A percentile compares a stretch with the other conserved stretches of the same genome.
Evolutionary conservation across 2,113 vertebrate species (phyloP).

Genomic region (Trematocara marginatum): DNA sequence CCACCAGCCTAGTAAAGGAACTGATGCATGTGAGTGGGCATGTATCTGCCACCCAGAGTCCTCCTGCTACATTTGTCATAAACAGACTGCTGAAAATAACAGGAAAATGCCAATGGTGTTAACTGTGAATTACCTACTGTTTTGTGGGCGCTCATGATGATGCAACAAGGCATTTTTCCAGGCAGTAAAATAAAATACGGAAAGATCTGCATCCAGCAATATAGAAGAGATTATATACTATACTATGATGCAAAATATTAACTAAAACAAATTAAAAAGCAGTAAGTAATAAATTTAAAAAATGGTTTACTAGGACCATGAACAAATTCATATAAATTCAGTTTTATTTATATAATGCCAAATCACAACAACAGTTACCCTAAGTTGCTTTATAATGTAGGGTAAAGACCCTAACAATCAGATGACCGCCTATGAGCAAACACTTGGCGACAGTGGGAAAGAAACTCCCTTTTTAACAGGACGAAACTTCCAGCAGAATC

Average conservation of each 20-base stretch:
- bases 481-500: too few relatives aligned
- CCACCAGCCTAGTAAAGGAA: not conserved
- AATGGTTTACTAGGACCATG: not conserved
- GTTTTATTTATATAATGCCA: not conserved
- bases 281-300: rapidly evolving
- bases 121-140: slow-evolving; percentile 13
- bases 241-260: not conserved
- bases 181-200: not conserved
- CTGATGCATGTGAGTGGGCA: not conserved
- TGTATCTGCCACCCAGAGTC: not conserved
- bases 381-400: too few relatives aligned
- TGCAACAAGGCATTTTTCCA: slow-evolving; percentile 1
- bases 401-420: too few relatives aligned
- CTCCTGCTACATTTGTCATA: slow-evolving; percentile 12
- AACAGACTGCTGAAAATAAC: slow-evolving; percentile 25
- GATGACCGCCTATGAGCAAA: too few relatives aligned
- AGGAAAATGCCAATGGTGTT: slow-evolving; percentile 4
- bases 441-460: too few relatives aligned
- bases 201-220: not conserved
- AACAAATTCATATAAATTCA: not conserved
- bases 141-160: slow-evolving; percentile 6
- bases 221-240: not conserved
- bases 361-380: too few relatives aligned
- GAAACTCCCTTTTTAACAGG: too few relatives aligned
- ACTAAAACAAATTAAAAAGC: not conserved